phyloP scores from a whole-genome alignment of 2,888 invertebrate genomes.

The Stegophylla sp. region DNA sequence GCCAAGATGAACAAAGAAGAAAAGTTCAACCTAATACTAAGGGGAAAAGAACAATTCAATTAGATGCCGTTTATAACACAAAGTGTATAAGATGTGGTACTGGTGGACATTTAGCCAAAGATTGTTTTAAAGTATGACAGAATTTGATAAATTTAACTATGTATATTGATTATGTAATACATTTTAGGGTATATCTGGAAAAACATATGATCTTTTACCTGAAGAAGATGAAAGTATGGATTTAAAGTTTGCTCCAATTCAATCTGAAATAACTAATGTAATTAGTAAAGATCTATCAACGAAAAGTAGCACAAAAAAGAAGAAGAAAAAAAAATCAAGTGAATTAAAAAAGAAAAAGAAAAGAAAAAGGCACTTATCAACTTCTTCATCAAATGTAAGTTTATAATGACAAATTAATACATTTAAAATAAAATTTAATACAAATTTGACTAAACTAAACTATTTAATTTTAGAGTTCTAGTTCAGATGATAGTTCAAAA shows the following conservation, averaged over 20 bases:
- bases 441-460: neutral
- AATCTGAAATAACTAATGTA: conserved; percentile 10
- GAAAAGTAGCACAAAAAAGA: conserved; percentile 60
- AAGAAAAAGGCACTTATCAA: conserved; percentile 61
- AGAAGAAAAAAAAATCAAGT: conserved; percentile 64
- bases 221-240: conserved; percentile 62
- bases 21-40: conserved; percentile 62
- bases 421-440: too few relatives aligned
- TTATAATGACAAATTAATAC: too few relatives aligned
- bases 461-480: conserved; percentile 31
- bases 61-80: conserved; percentile 65
- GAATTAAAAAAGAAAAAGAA: conserved; percentile 64
- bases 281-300: conserved; percentile 56
- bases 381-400: conserved; percentile 51
- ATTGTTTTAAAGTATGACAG: conserved; percentile 64
- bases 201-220: conserved; percentile 65
- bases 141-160: too few relatives aligned
- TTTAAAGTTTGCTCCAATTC: neutral
- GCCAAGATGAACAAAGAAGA: conserved; percentile 64
- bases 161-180: conserved; percentile 26
- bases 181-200: conserved; percentile 64
- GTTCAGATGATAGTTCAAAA: conserved; percentile 40
- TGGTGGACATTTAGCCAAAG: conserved; percentile 65
- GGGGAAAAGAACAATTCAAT: conserved; percentile 64
- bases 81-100: conserved; percentile 66